Conservation (phyloP, 1,140 invertebrate species). For the Cydia pomonella region DNA sequence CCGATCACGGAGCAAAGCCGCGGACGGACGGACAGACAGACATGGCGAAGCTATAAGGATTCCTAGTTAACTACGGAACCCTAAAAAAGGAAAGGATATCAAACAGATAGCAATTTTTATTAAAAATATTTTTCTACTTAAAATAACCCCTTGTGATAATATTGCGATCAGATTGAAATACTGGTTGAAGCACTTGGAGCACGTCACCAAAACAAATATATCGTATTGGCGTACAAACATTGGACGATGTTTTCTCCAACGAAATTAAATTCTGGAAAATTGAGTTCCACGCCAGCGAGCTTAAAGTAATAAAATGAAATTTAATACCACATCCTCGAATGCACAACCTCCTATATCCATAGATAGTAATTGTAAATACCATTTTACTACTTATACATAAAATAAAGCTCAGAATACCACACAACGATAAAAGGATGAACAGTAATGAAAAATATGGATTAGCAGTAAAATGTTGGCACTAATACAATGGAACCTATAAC, state of each 20-base stretch:
- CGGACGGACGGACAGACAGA: too few relatives aligned
- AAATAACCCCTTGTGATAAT: background rate
- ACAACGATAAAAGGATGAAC: background rate
- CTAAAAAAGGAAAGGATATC: background rate
- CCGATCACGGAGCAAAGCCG: too few relatives aligned
- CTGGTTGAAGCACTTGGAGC: background rate
- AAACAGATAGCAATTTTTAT: background rate
- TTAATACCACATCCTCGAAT: background rate
- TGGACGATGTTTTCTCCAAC: background rate
- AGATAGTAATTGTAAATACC: background rate
- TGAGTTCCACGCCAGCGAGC: slow-evolving; percentile 3
- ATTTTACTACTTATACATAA: background rate
- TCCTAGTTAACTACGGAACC: too few relatives aligned
- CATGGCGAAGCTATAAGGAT: too few relatives aligned
- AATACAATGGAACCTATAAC: background rate
- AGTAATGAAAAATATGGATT: background rate
- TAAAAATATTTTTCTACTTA: background rate
- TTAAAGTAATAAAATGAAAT: slow-evolving; percentile 20
- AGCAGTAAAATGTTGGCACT: background rate
- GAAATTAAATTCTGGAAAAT: slow-evolving; percentile 9
- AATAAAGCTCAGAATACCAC: background rate
- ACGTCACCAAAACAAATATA: slow-evolving; percentile 1
- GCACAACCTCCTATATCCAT: background rate
- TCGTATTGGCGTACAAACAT: background rate
- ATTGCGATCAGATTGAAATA: background rate